Evolutionary conservation across 92 coral and sea anemone species (phyloP).

Genomic region (Parazoanthus darwini): DNA sequence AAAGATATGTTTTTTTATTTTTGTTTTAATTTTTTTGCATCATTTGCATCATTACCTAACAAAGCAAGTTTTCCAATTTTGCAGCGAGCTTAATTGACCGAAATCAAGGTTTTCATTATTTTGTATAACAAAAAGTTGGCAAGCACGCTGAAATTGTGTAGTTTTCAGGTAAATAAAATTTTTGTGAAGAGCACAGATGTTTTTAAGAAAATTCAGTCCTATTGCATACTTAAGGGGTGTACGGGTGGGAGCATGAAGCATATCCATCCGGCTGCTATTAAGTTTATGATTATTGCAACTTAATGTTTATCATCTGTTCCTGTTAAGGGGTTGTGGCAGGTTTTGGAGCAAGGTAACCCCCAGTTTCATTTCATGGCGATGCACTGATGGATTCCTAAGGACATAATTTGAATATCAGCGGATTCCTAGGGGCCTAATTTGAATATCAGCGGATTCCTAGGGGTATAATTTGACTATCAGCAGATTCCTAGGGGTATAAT

Average conservation of each 20-base stretch:
- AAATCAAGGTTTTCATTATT: constrained; percentile 11
- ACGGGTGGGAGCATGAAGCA: constrained; percentile 2
- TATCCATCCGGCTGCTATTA: constrained; percentile 5
- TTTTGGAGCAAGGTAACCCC: not conserved
- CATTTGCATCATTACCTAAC: not conserved
- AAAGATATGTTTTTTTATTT: not conserved
- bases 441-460: not conserved
- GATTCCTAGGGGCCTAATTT: not conserved
- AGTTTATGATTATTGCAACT: not conserved
- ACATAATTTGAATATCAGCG: not conserved
- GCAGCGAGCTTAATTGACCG: constrained; percentile 8
- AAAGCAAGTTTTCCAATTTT: constrained; percentile 5
- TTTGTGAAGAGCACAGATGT: constrained; percentile 30
- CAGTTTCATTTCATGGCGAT: not conserved
- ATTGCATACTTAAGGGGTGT: not conserved
- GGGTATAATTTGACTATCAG: not conserved
- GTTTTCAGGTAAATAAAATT: constrained; percentile 9
- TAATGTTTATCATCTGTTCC: constrained; percentile 1
- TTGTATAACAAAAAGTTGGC: constrained; percentile 8
- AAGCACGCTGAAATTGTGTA: constrained; percentile 1
- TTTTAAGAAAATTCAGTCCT: constrained; percentile 19
- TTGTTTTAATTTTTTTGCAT: constrained; percentile 8
- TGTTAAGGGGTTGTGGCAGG: constrained; percentile 19
- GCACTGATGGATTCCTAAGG: not conserved
- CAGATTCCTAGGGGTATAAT: not conserved